A percentile compares a stretch with the other conserved stretches of the same genome.
Evolutionary conservation across 2,113 vertebrate genomes (phyloP).

Genomic region (Syngnathoides biaculeatus): DNA sequence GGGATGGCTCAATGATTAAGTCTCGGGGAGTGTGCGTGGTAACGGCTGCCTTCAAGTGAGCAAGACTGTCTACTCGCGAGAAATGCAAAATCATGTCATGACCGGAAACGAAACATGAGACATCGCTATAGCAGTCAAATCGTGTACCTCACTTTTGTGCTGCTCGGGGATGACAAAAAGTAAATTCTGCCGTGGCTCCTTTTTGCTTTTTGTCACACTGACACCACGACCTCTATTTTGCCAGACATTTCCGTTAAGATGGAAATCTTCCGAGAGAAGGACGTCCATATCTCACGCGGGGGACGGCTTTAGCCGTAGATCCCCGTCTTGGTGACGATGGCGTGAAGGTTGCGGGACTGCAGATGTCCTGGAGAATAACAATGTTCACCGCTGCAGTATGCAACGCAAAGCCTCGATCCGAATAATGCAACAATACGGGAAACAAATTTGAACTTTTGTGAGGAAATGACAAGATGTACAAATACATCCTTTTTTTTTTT

Average conservation of each 20-base stretch:
- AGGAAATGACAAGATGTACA: slow-evolving; percentile 24
- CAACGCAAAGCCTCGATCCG: slow-evolving; percentile 14
- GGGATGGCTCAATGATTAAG: not conserved
- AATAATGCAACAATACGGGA: slow-evolving; percentile 21
- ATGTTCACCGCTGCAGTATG: slow-evolving; percentile 45
- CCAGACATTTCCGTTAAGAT: slow-evolving; percentile 68
- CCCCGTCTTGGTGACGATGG: slow-evolving; percentile 59
- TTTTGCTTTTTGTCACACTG: slow-evolving; percentile 55
- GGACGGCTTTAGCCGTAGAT: slow-evolving; percentile 59
- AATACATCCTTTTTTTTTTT: too few relatives aligned
- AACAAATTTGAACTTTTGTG: slow-evolving; percentile 12
- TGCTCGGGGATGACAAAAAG: slow-evolving; percentile 43
- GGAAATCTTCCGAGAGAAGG: slow-evolving; percentile 69
- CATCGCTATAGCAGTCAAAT: not conserved
- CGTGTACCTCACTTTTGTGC: not conserved
- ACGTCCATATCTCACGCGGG: slow-evolving; percentile 64
- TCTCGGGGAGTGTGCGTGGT: slow-evolving; percentile 37
- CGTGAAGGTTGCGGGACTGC: slow-evolving; percentile 44
- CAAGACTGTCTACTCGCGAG: slow-evolving; percentile 31
- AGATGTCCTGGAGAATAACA: slow-evolving; percentile 46
- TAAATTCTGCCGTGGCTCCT: slow-evolving; percentile 55
- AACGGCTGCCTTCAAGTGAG: slow-evolving; percentile 61
- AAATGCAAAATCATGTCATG: slow-evolving; percentile 33
- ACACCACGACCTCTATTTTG: slow-evolving; percentile 68
- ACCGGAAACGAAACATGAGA: slow-evolving; percentile 11